Conservation (phyloP, 37 sponge, comb jelly and placozoan species). For the Diacarnus erythraeanus region DNA sequence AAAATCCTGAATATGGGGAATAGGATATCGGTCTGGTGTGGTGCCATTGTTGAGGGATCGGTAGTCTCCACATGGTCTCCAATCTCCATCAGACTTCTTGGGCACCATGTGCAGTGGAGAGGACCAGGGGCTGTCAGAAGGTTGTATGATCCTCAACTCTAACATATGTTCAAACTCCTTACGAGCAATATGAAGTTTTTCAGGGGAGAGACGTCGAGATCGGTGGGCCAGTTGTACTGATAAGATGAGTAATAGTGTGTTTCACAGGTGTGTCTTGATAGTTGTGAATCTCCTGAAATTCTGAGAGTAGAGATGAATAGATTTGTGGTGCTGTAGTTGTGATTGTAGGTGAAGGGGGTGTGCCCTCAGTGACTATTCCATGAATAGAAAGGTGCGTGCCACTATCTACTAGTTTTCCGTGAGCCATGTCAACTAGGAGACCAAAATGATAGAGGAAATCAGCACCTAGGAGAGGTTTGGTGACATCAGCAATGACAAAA, state of each 20-base stretch:
- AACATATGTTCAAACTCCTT: conserved; percentile 75
- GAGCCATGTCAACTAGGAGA: conserved; percentile 51
- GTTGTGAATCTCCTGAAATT: conserved; percentile 36
- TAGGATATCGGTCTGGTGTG: conserved; percentile 62
- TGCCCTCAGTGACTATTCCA: conserved; percentile 12
- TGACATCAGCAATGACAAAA: conserved; percentile 72
- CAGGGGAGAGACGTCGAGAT: conserved; percentile 56
- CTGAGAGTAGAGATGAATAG: conserved; percentile 38
- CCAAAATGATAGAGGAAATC: conserved; percentile 64
- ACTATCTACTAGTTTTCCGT: conserved; percentile 41
- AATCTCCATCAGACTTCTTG: conserved; percentile 55
- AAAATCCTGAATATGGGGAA: conserved; percentile 73
- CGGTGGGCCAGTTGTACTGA: conserved; percentile 65
- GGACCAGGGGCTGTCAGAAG: conserved; percentile 65
- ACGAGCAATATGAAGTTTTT: conserved; percentile 34
- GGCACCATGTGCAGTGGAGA: conserved; percentile 75
- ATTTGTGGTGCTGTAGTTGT: background rate
- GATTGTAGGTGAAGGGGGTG: conserved; percentile 23
- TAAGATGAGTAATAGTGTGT: conserved; percentile 53
- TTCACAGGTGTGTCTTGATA: conserved; percentile 31
- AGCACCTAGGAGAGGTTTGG: conserved; percentile 59
- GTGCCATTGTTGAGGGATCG: conserved; percentile 66
- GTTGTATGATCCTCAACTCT: conserved; percentile 59
- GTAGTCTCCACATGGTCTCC: conserved; percentile 81
- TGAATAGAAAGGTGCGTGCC: conserved; percentile 24